Percentiles rank a stretch among this genome's conserved stretches.
phyloP scores from a whole-genome alignment of 1,140 invertebrate species.

The Episyrphus balteatus region DNA sequence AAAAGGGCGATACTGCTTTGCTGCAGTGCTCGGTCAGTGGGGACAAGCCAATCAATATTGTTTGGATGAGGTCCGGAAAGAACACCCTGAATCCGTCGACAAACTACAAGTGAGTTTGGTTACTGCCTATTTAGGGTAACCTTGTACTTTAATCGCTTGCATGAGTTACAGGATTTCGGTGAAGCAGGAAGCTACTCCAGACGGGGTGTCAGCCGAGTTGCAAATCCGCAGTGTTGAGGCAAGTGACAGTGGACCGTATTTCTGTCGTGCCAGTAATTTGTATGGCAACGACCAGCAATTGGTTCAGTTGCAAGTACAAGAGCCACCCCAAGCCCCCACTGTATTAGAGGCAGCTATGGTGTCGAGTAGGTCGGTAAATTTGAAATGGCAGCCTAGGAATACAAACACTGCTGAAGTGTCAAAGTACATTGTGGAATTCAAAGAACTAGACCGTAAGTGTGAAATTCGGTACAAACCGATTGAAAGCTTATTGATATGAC shows the following conservation, averaged over 20 bases:
- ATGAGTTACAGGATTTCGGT: constrained; percentile 44
- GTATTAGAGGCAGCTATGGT: constrained; percentile 56
- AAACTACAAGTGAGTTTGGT: constrained; percentile 47
- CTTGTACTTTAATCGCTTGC: background rate
- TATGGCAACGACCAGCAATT: constrained; percentile 73
- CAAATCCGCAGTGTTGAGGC: constrained; percentile 60
- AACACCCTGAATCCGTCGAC: constrained; percentile 55
- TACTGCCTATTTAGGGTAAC: background rate
- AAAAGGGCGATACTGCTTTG: constrained; percentile 59
- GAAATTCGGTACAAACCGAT: background rate
- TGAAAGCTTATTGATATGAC: background rate
- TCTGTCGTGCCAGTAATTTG: constrained; percentile 69
- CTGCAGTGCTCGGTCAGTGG: constrained; percentile 71
- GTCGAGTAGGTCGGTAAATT: constrained; percentile 55
- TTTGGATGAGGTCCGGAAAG: constrained; percentile 60
- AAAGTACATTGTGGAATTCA: constrained; percentile 63
- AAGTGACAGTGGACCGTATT: constrained; percentile 67
- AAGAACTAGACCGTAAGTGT: constrained; percentile 46
- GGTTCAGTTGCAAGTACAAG: constrained; percentile 71
- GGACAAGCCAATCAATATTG: constrained; percentile 68
- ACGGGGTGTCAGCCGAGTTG: constrained; percentile 58
- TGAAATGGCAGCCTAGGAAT: constrained; percentile 63
- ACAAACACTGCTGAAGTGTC: constrained; percentile 57
- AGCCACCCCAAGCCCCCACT: constrained; percentile 59
- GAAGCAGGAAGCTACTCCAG: constrained; percentile 55